Evolutionary conservation across 2,888 invertebrate genomes (phyloP).

Genomic region (Caenorhabditis angaria): DNA sequence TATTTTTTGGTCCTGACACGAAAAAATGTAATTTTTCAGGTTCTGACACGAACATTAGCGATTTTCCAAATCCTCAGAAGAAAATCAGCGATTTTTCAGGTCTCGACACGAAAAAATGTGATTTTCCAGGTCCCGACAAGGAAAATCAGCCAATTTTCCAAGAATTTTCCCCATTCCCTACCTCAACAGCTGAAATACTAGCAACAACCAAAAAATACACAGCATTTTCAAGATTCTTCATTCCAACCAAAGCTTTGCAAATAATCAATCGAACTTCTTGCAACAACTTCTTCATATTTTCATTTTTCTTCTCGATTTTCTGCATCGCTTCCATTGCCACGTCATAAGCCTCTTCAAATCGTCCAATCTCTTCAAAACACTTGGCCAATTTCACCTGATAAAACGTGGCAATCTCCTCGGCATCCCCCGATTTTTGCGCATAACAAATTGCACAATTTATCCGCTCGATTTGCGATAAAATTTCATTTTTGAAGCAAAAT

Average conservation of each 20-base stretch:
- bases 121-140: no score
- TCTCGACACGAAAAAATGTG: no score
- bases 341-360: neutral
- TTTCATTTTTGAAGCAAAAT: neutral
- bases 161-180: no score
- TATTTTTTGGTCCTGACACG: no score
- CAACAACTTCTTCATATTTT: neutral
- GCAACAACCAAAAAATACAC: neutral
- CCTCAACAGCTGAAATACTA: neutral
- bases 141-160: no score
- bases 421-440: neutral
- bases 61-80: no score
- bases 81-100: no score
- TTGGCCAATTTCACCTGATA: neutral
- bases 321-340: neutral
- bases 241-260: neutral
- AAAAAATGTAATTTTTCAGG: no score
- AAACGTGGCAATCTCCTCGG: neutral
- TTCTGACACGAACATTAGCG: no score
- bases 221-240: neutral
- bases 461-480: neutral
- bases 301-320: neutral
- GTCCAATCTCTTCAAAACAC: neutral
- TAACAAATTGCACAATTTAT: neutral
- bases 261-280: neutral